These are phyloP conservation scores for Venusia cambrica DNA, from an alignment of 2,888 invertebrate species.

Conservation along the genomic window DNA sequence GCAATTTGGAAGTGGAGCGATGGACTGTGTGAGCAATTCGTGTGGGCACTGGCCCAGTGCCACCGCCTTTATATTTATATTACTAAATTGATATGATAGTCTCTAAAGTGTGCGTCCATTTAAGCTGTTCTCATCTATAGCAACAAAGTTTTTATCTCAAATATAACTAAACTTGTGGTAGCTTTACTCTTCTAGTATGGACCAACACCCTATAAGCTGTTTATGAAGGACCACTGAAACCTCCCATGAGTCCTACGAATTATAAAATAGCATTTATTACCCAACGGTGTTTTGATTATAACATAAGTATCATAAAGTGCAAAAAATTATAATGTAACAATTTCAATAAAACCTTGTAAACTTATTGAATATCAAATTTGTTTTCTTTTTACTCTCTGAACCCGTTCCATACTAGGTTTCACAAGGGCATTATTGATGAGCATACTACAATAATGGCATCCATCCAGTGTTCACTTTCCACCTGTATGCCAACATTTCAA, in stretches of 20 bases:
- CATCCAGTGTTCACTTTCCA: slow-evolving; percentile 55
- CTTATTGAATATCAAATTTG: slow-evolving; percentile 60
- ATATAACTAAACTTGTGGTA: slow-evolving; percentile 36
- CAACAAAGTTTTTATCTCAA: slow-evolving; percentile 33
- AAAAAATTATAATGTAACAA: slow-evolving; percentile 78
- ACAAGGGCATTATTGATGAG: slow-evolving; percentile 44
- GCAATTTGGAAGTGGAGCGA: slow-evolving; percentile 35
- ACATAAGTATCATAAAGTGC: slow-evolving; percentile 75
- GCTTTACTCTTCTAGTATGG: slow-evolving; percentile 38
- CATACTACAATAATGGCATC: slow-evolving; percentile 44
- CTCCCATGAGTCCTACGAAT: slow-evolving; percentile 64
- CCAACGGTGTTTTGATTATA: slow-evolving; percentile 76
- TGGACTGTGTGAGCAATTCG: slow-evolving; percentile 29
- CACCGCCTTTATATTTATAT: slow-evolving; percentile 36
- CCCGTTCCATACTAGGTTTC: slow-evolving; percentile 25
- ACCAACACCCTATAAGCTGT: slow-evolving; percentile 57
- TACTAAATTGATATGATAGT: slow-evolving; percentile 36
- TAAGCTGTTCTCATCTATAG: slow-evolving; percentile 35
- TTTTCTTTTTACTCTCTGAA: slow-evolving; percentile 44
- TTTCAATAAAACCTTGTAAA: slow-evolving; percentile 79
- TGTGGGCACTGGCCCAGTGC: slow-evolving; percentile 31
- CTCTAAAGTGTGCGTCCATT: slow-evolving; percentile 38
- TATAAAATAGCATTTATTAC: slow-evolving; percentile 78
- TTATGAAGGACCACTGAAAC: slow-evolving; percentile 65
- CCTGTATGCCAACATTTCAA: slow-evolving; percentile 44